Evolutionary conservation across 2,113 vertebrate species (phyloP), one percentile per base, ranked within the genome.

Genomic region (Nannobrachium achirus): DNA sequence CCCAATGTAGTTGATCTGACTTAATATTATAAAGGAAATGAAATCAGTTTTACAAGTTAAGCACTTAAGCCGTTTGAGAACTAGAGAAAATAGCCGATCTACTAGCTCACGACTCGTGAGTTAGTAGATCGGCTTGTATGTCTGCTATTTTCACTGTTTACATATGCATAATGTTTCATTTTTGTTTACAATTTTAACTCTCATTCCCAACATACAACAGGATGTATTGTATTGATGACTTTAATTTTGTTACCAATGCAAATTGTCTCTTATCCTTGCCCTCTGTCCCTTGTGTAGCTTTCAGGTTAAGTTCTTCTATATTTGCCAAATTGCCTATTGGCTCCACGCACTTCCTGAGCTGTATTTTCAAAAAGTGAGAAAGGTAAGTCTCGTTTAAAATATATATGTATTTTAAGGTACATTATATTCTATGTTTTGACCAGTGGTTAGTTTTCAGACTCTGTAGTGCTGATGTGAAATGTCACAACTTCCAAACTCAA

Each of bases 281-380:
- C 75, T 16, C n/a, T 81, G 38, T 71, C 13, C n/a, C 81, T 63
- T 83, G 15, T 80, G 61, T 71, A 95, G 94, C 66, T 95, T 95
- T 90, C 93, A 95, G 91, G 94, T 94, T 67, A 95, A 95, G 89
- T 94, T 95, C 89, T 95, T 94, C 92, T 95, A 93, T 86, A 90
- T 95, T 89, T 95, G 93, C 86, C 94, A 95, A 92, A 93, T 95
- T 71, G 93, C 93, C 67, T 95, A 95, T 86, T 95, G 94, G 94
- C 82, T 95, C 82, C 94, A 95, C 49, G 89, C 94, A 45, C 88
- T 95, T 76, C 93, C 90, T 2, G 94, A 95, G 73, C 88, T 95
- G 13, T 94, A 95, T 80, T 94, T 95, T 72, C 94, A 95, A 83
- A 95, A 93, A 91, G 90, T 93, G 25, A 75, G 81, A 74, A 95